Conservation (phyloP, 2,888 invertebrate genomes). For the Rhorus exstirpatorius region DNA sequence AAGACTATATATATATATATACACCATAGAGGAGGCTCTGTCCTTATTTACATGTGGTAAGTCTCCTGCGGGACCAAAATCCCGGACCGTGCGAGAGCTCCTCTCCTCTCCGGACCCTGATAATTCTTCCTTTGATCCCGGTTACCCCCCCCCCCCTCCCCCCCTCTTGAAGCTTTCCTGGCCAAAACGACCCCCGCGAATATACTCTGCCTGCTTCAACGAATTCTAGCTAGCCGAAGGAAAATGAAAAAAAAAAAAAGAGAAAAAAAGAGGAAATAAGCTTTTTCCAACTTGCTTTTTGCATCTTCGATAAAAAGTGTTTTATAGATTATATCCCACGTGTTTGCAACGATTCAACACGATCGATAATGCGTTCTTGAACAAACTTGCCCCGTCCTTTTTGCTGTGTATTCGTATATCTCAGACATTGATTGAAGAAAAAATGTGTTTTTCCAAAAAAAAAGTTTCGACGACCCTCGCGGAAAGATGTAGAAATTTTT, state of each 20-base stretch:
- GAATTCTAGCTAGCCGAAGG: too few relatives aligned
- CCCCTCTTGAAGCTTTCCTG: constrained; percentile 70
- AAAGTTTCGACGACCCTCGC: too few relatives aligned
- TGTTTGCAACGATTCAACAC: too few relatives aligned
- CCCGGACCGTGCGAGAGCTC: constrained; percentile 82
- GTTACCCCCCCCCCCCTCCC: constrained; percentile 77
- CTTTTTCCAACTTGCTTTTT: constrained; percentile 19
- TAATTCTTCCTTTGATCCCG: constrained; percentile 86
- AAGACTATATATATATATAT: constrained; percentile 34
- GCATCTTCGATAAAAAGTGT: neutral
- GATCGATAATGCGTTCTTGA: too few relatives aligned
- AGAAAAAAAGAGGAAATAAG: constrained; percentile 70
- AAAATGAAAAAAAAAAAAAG: too few relatives aligned
- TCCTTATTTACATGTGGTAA: constrained; percentile 86
- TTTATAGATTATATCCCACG: too few relatives aligned
- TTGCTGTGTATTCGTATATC: too few relatives aligned
- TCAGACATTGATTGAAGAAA: too few relatives aligned
- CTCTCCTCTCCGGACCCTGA: constrained; percentile 82
- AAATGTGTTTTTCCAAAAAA: too few relatives aligned
- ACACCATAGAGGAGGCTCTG: constrained; percentile 77
- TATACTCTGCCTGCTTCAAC: constrained; percentile 70
- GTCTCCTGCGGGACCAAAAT: constrained; percentile 86
- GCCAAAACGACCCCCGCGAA: constrained; percentile 57
- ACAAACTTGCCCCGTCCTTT: too few relatives aligned
- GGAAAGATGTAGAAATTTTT: neutral